A percentile compares a stretch with the other conserved stretches of the same genome.
These are phyloP conservation scores for Tenthredo distinguenda DNA, from an alignment of 2,888 invertebrate species.

Conservation along the genomic window DNA sequence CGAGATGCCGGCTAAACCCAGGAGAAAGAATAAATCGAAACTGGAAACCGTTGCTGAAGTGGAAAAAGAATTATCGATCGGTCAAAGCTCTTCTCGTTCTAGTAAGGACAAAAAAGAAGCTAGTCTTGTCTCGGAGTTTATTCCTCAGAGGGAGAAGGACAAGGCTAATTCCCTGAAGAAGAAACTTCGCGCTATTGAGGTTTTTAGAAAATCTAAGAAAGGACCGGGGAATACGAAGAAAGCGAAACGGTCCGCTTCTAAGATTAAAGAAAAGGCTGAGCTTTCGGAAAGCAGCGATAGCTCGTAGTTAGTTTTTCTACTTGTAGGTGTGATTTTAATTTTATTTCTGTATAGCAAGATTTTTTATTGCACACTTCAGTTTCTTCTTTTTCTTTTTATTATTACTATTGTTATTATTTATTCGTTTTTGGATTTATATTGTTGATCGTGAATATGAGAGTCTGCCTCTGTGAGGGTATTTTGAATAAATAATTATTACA, in stretches of 20 bases:
- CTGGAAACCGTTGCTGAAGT: conserved; percentile 45
- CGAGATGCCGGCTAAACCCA: conserved; percentile 56
- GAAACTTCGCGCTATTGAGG: conserved; percentile 88
- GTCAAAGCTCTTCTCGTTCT: conserved; percentile 49
- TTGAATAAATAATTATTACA: background rate
- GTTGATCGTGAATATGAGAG: background rate
- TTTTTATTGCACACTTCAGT: too few relatives aligned
- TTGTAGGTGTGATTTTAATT: background rate
- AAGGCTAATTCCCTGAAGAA: conserved; percentile 83
- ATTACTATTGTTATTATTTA: background rate
- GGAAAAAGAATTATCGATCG: conserved; percentile 37
- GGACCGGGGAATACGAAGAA: conserved; percentile 81
- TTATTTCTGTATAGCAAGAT: background rate
- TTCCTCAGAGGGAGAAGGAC: conserved; percentile 88
- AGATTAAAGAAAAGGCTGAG: conserved; percentile 82
- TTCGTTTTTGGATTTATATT: background rate
- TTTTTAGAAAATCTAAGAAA: conserved; percentile 84
- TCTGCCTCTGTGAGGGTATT: background rate
- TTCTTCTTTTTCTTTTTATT: too few relatives aligned
- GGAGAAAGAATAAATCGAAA: conserved; percentile 12
- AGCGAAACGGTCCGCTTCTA: conserved; percentile 76
- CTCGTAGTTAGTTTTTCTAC: conserved; percentile 71
- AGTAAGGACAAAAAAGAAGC: conserved; percentile 39
- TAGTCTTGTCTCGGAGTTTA: conserved; percentile 70
- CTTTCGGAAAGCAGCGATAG: conserved; percentile 85